These are phyloP conservation scores for Podilymbus podiceps DNA, from an alignment of 2,113 vertebrate genomes.

Conservation along the genomic window DNA sequence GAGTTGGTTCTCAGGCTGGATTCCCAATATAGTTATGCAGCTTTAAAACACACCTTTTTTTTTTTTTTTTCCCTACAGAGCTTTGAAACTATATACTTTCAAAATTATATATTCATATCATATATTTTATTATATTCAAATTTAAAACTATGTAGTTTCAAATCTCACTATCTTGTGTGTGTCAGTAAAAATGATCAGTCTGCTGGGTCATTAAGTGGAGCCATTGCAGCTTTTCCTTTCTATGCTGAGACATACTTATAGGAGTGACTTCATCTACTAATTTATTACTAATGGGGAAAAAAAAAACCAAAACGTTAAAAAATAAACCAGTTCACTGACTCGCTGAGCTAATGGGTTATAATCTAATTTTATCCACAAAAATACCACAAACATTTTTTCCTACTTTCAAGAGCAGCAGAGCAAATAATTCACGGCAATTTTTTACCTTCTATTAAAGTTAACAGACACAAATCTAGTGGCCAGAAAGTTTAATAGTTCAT, in stretches of 20 bases:
- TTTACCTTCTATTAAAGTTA: not conserved
- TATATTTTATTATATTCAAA: not conserved
- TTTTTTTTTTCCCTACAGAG: not conserved
- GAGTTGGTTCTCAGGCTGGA: not conserved
- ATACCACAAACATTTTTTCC: not conserved
- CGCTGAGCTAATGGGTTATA: not conserved
- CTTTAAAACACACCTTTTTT: not conserved
- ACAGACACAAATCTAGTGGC: not conserved
- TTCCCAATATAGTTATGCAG: not conserved
- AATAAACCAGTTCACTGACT: not conserved
- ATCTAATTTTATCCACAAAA: not conserved
- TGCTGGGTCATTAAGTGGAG: not conserved
- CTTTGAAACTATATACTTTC: not conserved
- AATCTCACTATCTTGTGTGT: not conserved
- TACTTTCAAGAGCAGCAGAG: not conserved
- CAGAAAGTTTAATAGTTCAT: not conserved
- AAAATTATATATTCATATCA: not conserved
- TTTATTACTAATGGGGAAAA: not conserved
- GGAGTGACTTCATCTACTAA: not conserved
- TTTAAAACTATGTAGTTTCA: not conserved
- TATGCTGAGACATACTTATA: not conserved
- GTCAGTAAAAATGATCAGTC: not conserved
- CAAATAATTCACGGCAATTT: not conserved
- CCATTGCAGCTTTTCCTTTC: not conserved
- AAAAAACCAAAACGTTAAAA: not conserved